These are phyloP conservation scores for Montipora foliosa DNA, from an alignment of 64 coral and sea anemone species.

Conservation along the genomic window DNA sequence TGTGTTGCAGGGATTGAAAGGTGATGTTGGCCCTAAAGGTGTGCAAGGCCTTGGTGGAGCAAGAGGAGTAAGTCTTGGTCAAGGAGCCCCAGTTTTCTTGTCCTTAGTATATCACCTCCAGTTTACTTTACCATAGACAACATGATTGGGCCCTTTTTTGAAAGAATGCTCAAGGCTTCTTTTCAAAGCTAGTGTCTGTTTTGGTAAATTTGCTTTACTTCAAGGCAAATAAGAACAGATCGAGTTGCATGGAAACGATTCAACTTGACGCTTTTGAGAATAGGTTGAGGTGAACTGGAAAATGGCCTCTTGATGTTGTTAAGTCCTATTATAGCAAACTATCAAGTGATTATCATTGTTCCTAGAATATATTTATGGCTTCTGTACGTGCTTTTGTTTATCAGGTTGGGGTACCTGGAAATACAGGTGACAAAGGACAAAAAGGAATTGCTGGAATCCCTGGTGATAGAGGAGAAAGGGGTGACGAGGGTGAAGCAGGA, in stretches of 20 bases:
- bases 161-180: no score
- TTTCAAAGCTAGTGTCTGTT: no score
- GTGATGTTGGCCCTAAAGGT: conserved; percentile 31
- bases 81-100: background rate
- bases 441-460: conserved; percentile 31
- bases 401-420: conserved; percentile 36
- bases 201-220: no score
- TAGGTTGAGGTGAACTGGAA: no score
- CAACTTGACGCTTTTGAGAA: no score
- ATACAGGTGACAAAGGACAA: conserved; percentile 6
- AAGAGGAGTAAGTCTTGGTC: conserved; percentile 4
- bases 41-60: conserved; percentile 22
- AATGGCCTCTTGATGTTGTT: no score
- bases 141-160: no score
- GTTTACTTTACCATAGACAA: no score
- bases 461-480: conserved; percentile 51
- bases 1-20: background rate
- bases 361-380: background rate
- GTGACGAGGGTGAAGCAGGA: conserved; percentile 50
- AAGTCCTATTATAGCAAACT: no score
- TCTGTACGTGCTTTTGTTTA: background rate
- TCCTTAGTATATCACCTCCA: no score
- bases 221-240: no score
- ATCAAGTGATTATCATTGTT: background rate
- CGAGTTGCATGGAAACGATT: no score